Base-by-base conservation (phyloP, 2,113 vertebrate genomes). In the Tragelaphus buxtoni region DNA sequence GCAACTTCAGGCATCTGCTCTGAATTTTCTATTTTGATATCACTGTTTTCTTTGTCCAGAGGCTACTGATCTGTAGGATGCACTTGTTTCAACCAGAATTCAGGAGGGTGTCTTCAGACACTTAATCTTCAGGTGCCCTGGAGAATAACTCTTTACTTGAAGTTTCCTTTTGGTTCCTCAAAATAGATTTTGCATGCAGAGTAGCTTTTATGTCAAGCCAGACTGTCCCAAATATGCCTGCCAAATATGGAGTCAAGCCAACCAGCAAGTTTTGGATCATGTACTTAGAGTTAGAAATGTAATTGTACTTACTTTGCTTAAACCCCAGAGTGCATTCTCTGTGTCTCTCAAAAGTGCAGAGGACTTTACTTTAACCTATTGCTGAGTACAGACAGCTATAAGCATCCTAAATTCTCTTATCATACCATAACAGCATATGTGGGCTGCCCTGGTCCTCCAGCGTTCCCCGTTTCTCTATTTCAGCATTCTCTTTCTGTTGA, bases 301-400 rank as follows among this genome's bases (percentile, higher is more conserved):
- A 65, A 90, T 74, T 87, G 35, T 26, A 47, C 3, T 61, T 61
- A 93, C 45, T 94, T 81, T 47, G 13, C 80, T 97, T 76, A 88
- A 65, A 92, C 35, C 26, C 24, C 72, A 93, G 95, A 58, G n/a
- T 90, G 9, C 56, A 60, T 60, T 85, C 69, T 65, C 47, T 28
- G 24, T 42, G 4, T 93, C 39, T 28, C 42, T 86, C 89, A 86
- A 63, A 96, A 83, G 58, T 26, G 35, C 58, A 80, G 9, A 39
- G 20, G 77, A 65, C 45, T 91, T 89, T 51, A 79, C 49, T 93
- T 90, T 76, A 84, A 92, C 39, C 61, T 88, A 3, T 56, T 26
- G 18, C 30, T 76, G 60, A 77, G 12, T 51, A 12, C 22, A 17
- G 32, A 26, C 24, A 74, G 72, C 42, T 93, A 13, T 91, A 49